Conservation (phyloP, 30 jellyfish, hydroid and myxozoan species). For the Hydra vulgaris region DNA sequence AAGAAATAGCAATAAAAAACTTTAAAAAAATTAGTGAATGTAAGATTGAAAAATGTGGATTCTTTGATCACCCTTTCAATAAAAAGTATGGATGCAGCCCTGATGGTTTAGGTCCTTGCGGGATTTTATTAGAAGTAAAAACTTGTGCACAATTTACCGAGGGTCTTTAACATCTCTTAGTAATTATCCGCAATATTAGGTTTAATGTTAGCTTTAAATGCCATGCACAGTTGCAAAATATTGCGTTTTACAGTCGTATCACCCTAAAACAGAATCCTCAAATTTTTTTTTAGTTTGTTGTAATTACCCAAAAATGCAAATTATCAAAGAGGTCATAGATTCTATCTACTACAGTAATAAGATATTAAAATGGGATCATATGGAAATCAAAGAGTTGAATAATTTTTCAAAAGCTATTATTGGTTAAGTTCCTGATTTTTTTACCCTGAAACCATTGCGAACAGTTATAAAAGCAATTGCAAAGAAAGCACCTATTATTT, state of each 20-base stretch:
- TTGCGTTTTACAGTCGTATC: slow-evolving; percentile 13
- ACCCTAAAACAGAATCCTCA: slow-evolving; percentile 12
- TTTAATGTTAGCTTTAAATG: background rate
- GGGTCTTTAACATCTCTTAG: background rate
- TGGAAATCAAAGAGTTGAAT: background rate
- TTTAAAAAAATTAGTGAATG: background rate
- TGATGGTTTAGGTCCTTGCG: slow-evolving; percentile 2
- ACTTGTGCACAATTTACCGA: slow-evolving; percentile 6
- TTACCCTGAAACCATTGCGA: background rate
- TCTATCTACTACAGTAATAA: background rate
- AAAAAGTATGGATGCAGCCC: slow-evolving; percentile 11
- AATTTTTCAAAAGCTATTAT: slow-evolving; percentile 1
- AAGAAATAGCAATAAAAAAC: slow-evolving; percentile 3
- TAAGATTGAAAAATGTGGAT: background rate
- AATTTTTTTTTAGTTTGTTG: slow-evolving; percentile 6
- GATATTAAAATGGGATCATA: slow-evolving; percentile 4
- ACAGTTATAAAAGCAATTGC: background rate
- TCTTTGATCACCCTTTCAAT: slow-evolving; percentile 8
- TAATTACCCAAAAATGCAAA: background rate
- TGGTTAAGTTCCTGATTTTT: background rate
- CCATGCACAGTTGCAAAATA: slow-evolving; percentile 16
- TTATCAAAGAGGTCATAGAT: slow-evolving; percentile 3
- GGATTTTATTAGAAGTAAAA: slow-evolving; percentile 8
- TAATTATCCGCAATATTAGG: background rate
- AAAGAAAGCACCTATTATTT: background rate